Evolutionary conservation across 2,113 vertebrate species (phyloP).

Genomic region (Poeciliopsis retropinna): DNA sequence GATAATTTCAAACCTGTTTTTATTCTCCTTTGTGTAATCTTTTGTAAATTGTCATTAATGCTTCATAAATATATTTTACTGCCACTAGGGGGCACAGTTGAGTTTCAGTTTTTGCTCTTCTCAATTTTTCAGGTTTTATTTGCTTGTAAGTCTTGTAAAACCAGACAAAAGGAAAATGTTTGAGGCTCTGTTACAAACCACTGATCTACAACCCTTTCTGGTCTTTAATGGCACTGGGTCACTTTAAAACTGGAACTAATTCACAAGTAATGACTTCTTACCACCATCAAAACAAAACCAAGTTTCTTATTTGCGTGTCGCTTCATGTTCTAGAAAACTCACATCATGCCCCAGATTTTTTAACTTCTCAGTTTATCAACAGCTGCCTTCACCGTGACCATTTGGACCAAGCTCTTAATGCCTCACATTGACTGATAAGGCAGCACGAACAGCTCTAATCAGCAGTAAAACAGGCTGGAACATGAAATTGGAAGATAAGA

Average conservation of each 20-base stretch:
- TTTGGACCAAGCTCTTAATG: constrained; percentile 10
- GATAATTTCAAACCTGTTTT: too few species aligned
- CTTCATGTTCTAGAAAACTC: not conserved
- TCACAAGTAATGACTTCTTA: not conserved
- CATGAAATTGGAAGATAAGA: constrained; percentile 19
- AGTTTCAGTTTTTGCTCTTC: not conserved
- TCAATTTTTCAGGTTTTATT: not conserved
- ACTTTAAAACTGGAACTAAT: not conserved
- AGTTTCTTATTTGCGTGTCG: not conserved
- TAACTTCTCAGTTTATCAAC: constrained; percentile 3
- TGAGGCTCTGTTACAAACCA: too few species aligned
- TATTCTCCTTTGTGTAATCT: too few species aligned
- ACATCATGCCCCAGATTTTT: not conserved
- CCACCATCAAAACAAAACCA: not conserved
- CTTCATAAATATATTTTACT: not conserved
- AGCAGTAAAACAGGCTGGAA: constrained; percentile 18
- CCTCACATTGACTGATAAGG: constrained; percentile 42
- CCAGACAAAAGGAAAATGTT: too few species aligned
- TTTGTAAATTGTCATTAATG: too few species aligned
- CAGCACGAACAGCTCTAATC: constrained; percentile 39
- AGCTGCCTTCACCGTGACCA: not conserved
- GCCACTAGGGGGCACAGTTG: not conserved
- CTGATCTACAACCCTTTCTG: not conserved
- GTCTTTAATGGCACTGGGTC: not conserved
- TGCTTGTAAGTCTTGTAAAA: not conserved